Evolutionary conservation across 2,888 invertebrate species (phyloP).

Genomic region (Tenodera sinensis): DNA sequence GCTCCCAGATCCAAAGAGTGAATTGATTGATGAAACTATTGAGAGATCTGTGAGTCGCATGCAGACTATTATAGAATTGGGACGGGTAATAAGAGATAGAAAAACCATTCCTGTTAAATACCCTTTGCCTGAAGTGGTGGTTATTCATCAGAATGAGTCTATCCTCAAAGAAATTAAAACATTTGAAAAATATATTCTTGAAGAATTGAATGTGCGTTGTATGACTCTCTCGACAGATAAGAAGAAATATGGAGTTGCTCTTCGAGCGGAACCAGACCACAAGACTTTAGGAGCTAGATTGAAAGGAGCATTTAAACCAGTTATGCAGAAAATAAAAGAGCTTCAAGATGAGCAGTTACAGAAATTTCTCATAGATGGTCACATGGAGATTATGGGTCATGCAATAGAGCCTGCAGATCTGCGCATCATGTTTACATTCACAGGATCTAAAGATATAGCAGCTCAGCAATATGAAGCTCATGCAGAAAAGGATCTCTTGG

Average conservation of each 20-base stretch:
- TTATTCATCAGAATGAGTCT: constrained; percentile 80
- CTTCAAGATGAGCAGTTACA: constrained; percentile 77
- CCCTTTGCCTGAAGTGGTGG: constrained; percentile 92
- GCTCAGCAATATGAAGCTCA: constrained; percentile 82
- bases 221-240: constrained; percentile 86
- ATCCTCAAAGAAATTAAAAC: constrained; percentile 75
- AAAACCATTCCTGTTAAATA: constrained; percentile 94
- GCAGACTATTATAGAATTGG: constrained; percentile 94
- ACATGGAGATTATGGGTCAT: constrained; percentile 71
- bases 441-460: constrained; percentile 55
- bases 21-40: constrained; percentile 76
- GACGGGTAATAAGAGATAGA: constrained; percentile 87
- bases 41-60: constrained; percentile 87
- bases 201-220: constrained; percentile 88
- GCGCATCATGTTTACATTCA: constrained; percentile 76
- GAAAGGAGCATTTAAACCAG: constrained; percentile 85
- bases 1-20: constrained; percentile 66
- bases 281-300: constrained; percentile 83
- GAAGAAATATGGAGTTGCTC: constrained; percentile 82
- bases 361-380: constrained; percentile 65
- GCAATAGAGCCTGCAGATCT: constrained; percentile 73
- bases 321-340: constrained; percentile 74
- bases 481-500: constrained; percentile 83
- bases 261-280: constrained; percentile 93
- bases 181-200: constrained; percentile 79